Base-by-base conservation (phyloP, 1,140 invertebrate genomes). In the Drosophila ambigua region DNA sequence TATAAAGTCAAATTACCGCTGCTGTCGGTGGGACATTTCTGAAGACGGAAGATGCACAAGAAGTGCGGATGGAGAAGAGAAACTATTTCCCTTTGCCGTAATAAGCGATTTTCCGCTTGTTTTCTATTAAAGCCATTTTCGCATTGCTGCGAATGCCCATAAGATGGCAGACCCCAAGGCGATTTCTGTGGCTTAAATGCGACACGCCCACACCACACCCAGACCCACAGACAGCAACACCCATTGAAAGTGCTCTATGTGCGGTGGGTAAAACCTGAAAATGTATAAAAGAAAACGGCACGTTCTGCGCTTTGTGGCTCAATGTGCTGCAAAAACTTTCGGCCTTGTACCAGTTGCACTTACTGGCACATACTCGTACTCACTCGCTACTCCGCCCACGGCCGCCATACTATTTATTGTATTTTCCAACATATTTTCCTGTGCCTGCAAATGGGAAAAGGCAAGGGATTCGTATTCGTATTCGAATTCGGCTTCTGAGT, bases 301-400 rank as follows among this genome's bases (percentile, higher is more conserved):
- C 82, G 83, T 69, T 68, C 78, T 78, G 83, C 71, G 78, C 82
- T 87, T 85, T 87, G 66, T 87, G 83, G 74, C 81, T 79, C 64
- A 50, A 65, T 67, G 61, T 84, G 72, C 81, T 79, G 77, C 81
- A 78, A 78, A 74, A 87, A 87, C 74, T 78, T 87, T 81, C 69
- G 83, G 82, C 82, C 82, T 85, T 85, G 82, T 85, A 88, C 79
- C 83, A 85, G 78, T 87, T 87, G 78, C 82, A 81, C 74, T 85
- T 73, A 65, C 62, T 67, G 57, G 61, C 60, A 71, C 60, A 58
- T 28, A 59, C n/a, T 24, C 23, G 23, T 4, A 24, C 23, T 45
- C 24, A 41, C 31, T 11, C 16, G 43, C 44, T 46, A 26, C 41
- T 41, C 52, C 39, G 26, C 24, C 49, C 15, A 16, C 2, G 23